Conservation (phyloP, 2,113 vertebrate genomes). For the Sphaerodactylus townsendi region DNA sequence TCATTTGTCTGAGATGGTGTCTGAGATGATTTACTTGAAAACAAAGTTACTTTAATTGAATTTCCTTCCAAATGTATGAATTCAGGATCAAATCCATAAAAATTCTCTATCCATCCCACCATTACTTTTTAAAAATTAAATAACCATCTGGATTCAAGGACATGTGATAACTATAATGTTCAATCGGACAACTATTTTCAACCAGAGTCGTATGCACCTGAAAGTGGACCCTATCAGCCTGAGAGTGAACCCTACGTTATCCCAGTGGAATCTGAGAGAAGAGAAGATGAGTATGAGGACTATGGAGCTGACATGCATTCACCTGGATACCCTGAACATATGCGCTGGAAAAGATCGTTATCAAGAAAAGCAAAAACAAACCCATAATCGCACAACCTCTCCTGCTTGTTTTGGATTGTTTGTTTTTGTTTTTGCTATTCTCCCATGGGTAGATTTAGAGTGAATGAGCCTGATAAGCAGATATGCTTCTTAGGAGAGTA, state of each 20-base stretch:
- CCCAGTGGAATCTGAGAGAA: constrained; percentile 80
- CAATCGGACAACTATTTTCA: constrained; percentile 89
- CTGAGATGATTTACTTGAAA: constrained; percentile 1
- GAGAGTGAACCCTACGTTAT: constrained; percentile 83
- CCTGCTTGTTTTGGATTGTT: constrained; percentile 30
- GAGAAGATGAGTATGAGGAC: constrained; percentile 85
- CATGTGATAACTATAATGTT: constrained; percentile 78
- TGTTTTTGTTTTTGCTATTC: constrained; percentile 58
- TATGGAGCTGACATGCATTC: constrained; percentile 83
- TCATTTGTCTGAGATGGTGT: not conserved
- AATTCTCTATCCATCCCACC: not conserved
- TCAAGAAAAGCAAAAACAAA: constrained; percentile 72
- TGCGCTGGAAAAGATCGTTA: constrained; percentile 85
- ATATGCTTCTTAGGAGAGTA: constrained; percentile 39
- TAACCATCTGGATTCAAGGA: constrained; percentile 65
- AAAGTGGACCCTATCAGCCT: constrained; percentile 82
- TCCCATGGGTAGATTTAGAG: constrained; percentile 62
- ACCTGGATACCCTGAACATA: constrained; percentile 70
- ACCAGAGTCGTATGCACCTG: constrained; percentile 87
- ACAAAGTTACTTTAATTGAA: constrained; percentile 54
- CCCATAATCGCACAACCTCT: constrained; percentile 53
- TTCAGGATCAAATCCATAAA: not conserved
- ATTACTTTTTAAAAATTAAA: not conserved
- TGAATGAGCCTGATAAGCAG: constrained; percentile 25
- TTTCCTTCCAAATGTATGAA: not conserved